Evolutionary conservation across 1,140 invertebrate genomes (phyloP), one percentile per base, ranked within the genome.

Genomic region (Eufriesea mexicana): DNA sequence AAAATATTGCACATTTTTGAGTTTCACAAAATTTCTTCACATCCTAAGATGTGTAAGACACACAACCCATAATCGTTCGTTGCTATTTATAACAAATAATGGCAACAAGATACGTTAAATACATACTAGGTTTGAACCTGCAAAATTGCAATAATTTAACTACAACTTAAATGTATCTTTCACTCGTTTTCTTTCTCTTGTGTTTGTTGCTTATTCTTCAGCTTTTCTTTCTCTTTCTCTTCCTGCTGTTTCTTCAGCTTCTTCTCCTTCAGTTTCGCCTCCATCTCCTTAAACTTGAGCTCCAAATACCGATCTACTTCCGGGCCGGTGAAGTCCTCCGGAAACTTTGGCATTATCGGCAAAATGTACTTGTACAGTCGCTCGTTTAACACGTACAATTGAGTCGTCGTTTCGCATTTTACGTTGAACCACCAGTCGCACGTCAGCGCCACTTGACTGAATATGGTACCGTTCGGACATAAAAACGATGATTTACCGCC

Each of bases 341-440:
- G 97, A 89, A 98, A 98, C 91, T 97, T 97, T 0, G 97, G 97
- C 91, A 97, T 96, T 84, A 97, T 96, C 18, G 97, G 97, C 85
- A 98, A 92, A 79, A 98, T 98, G 90, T 97, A 98, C 90, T 98
- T 98, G 91, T 98, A 98, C 0, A 98, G 95, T 62, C 98, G 95
- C 90, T 98, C 97, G 85, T 98, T 98, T 1, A 98, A 93, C 12
- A 98, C 97, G 91, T 98, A 98, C 0, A 98, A 95, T 91, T 98
- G 97, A 1, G 97, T 93, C 0, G 97, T 98, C 5, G 96, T 96
- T 42, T 96, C 95, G 91, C 98, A 98, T 84, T 97, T 96, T 0
- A 98, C 97, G 91, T 98, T 98, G 93, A 98, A 98, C 98, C 98
- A 98, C 98, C 98, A 98, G 92, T 98, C 97, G 87, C 98, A 98